These are phyloP conservation scores for Nesoenas mayeri DNA, from an alignment of 2,113 vertebrate genomes.

Conservation along the genomic window DNA sequence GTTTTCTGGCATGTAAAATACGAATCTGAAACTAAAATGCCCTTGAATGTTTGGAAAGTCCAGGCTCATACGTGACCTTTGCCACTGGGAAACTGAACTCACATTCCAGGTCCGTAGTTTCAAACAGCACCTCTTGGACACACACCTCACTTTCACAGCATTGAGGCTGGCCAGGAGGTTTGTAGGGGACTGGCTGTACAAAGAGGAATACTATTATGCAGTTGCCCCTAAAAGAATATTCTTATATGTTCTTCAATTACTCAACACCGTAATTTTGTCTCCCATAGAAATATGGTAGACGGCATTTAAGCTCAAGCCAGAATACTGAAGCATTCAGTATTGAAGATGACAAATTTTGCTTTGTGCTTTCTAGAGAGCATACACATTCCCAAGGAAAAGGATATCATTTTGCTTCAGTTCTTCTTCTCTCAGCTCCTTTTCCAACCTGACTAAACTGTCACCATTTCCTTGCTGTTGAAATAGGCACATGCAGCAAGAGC, in stretches of 20 bases:
- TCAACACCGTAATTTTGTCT: not conserved
- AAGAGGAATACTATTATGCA: not conserved
- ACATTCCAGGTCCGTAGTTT: not conserved
- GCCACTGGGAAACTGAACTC: not conserved
- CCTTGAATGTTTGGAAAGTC: not conserved
- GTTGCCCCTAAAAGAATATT: not conserved
- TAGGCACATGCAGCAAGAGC: not conserved
- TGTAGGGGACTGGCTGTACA: not conserved
- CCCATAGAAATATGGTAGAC: not conserved
- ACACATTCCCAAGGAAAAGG: not conserved
- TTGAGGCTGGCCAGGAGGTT: not conserved
- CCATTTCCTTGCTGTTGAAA: not conserved
- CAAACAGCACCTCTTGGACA: accelerated
- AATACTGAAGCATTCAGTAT: not conserved
- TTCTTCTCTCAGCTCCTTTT: not conserved
- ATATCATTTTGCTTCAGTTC: not conserved
- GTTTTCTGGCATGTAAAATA: not conserved
- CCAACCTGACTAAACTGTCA: not conserved
- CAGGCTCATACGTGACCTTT: not conserved
- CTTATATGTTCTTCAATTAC: not conserved
- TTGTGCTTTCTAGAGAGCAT: not conserved
- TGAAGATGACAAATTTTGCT: not conserved
- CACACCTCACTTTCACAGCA: not conserved
- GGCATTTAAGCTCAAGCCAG: not conserved
- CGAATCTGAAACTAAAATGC: not conserved